Conservation (phyloP, 2,888 invertebrate genomes). For the Eubasilissa splendida region DNA sequence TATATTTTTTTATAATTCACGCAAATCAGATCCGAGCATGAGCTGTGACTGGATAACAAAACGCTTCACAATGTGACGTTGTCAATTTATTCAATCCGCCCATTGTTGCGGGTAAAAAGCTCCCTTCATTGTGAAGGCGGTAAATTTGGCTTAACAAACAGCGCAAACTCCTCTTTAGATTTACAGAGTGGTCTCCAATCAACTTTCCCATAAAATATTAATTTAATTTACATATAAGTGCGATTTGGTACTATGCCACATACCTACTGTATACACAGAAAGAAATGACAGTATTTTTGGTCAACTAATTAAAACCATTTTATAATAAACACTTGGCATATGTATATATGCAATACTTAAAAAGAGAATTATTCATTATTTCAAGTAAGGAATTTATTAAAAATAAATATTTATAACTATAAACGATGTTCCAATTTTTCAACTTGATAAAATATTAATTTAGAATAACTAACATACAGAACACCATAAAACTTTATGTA, state of each 20-base stretch:
- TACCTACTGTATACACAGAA: too few species aligned
- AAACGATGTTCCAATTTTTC: too few species aligned
- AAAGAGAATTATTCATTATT: too few species aligned
- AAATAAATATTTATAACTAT: too few species aligned
- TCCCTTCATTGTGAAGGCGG: slow-evolving; percentile 55
- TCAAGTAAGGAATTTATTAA: too few species aligned
- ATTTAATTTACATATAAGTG: too few species aligned
- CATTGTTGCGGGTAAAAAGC: slow-evolving; percentile 44
- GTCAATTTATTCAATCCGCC: slow-evolving; percentile 45
- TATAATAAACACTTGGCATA: too few species aligned
- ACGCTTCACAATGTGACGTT: slow-evolving; percentile 37
- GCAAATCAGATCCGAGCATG: slow-evolving; percentile 24
- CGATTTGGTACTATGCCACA: too few species aligned
- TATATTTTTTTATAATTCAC: slow-evolving; percentile 1
- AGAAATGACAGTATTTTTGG: too few species aligned
- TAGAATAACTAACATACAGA: not conserved
- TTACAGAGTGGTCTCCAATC: not conserved
- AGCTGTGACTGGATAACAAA: slow-evolving; percentile 36
- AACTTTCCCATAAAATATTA: not conserved
- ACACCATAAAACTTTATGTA: too few species aligned
- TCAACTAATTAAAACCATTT: too few species aligned
- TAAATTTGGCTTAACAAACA: slow-evolving; percentile 53
- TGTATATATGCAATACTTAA: too few species aligned
- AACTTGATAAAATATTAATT: not conserved
- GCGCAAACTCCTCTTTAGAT: slow-evolving; percentile 22